These are phyloP conservation scores for Poecile montanus DNA, from an alignment of 2,797 vertebrate species.

Conservation along the genomic window DNA sequence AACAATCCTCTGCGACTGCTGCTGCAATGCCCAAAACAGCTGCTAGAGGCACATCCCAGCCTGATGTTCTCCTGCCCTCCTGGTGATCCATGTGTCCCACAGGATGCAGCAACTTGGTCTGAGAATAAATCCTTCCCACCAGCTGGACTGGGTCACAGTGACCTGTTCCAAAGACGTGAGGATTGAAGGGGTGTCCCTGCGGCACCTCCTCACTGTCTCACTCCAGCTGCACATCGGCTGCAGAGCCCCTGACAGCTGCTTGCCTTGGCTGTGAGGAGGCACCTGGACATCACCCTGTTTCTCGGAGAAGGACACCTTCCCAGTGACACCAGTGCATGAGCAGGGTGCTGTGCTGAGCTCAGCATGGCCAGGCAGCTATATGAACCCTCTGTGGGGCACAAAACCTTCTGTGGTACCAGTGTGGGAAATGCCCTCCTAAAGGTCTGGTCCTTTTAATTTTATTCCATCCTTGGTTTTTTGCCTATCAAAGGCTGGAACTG, in stretches of 20 bases:
- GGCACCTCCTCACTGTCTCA: not conserved
- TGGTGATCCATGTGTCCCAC: not conserved
- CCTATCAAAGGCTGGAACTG: not conserved
- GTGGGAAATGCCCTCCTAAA: not conserved
- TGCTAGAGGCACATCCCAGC: not conserved
- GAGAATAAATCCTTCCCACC: not conserved
- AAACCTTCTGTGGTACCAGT: not conserved
- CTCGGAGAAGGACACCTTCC: not conserved
- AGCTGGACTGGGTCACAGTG: not conserved
- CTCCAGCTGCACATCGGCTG: not conserved
- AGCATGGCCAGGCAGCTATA: rapidly evolving
- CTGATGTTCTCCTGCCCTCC: not conserved
- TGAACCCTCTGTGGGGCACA: rapidly evolving
- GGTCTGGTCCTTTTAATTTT: not conserved
- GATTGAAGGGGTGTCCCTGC: not conserved
- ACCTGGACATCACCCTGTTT: not conserved
- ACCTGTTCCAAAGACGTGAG: not conserved
- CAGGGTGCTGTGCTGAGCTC: not conserved
- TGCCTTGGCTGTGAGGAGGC: not conserved
- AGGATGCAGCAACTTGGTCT: not conserved
- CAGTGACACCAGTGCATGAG: rapidly evolving
- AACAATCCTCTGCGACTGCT: not conserved
- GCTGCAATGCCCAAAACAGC: not conserved
- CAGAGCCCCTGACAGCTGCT: not conserved
- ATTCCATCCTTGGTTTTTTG: not conserved